These are phyloP conservation scores for Cephus pygmeus DNA, from an alignment of 2,888 invertebrate genomes.

Conservation along the genomic window DNA sequence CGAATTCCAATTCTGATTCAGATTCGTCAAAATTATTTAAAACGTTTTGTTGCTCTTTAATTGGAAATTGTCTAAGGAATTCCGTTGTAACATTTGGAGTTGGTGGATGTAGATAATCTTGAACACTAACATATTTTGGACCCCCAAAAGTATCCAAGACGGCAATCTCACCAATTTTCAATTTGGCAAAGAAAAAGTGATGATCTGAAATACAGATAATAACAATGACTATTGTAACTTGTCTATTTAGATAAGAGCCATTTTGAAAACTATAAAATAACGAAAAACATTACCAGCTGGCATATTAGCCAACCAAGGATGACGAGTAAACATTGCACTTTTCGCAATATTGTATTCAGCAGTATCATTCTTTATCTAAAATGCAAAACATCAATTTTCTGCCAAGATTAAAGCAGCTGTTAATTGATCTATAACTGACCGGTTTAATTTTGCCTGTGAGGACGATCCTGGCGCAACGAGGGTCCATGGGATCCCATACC, in stretches of 20 bases:
- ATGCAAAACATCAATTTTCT: slow-evolving; percentile 25
- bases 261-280: neutral
- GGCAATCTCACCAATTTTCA: slow-evolving; percentile 79
- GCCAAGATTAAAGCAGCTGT: neutral
- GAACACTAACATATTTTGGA: slow-evolving; percentile 73
- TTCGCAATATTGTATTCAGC: slow-evolving; percentile 72
- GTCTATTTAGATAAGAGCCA: neutral
- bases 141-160: slow-evolving; percentile 88
- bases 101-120: slow-evolving; percentile 71
- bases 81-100: slow-evolving; percentile 25
- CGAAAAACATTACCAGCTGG: slow-evolving; percentile 68
- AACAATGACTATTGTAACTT: neutral
- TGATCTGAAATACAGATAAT: slow-evolving; percentile 72
- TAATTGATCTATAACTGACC: slow-evolving; percentile 63
- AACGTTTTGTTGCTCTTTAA: neutral
- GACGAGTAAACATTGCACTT: slow-evolving; percentile 75
- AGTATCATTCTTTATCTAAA: slow-evolving; percentile 70
- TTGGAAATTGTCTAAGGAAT: slow-evolving; percentile 21
- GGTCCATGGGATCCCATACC: slow-evolving; percentile 79
- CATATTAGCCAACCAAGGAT: slow-evolving; percentile 78
- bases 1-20: neutral
- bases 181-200: slow-evolving; percentile 81
- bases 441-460: slow-evolving; percentile 75
- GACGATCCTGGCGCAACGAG: slow-evolving; percentile 79
- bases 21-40: neutral